phyloP scores from a whole-genome alignment of 37 sponge, comb jelly and placozoan species.

The Halisarca cf. caerulea region DNA sequence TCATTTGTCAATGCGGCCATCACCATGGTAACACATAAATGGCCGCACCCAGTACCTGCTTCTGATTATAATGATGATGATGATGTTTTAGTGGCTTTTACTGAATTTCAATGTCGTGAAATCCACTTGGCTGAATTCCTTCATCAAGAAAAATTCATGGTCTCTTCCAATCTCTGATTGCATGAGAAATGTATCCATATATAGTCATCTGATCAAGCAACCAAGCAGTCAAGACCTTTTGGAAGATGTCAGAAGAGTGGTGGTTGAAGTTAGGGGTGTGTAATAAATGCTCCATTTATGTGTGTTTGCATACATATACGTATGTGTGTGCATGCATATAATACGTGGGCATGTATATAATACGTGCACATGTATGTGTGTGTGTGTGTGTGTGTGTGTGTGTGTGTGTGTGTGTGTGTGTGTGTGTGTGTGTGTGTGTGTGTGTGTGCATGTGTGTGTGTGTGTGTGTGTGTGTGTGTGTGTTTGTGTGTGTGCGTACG shows the following conservation, averaged over 20 bases:
- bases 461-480: too few relatives aligned
- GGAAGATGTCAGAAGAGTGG: background rate
- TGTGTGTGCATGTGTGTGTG: too few relatives aligned
- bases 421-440: too few relatives aligned
- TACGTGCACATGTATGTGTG: too few relatives aligned
- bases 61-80: background rate
- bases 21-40: background rate
- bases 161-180: background rate
- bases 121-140: background rate
- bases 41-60: background rate
- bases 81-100: background rate
- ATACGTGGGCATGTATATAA: too few relatives aligned
- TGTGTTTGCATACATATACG: too few relatives aligned
- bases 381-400: too few relatives aligned
- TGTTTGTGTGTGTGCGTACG: too few relatives aligned
- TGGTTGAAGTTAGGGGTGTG: too few relatives aligned
- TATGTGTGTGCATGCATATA: too few relatives aligned
- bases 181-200: background rate
- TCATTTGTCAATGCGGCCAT: background rate
- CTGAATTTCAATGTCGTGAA: background rate
- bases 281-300: too few relatives aligned
- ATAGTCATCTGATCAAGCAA: background rate
- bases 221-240: background rate
- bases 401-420: too few relatives aligned
- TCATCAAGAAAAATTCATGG: background rate